Percentiles rank a stretch among this genome's conserved stretches.
Conservation (phyloP, 2,113 vertebrate species). For the Cochlearius cochlearius region DNA sequence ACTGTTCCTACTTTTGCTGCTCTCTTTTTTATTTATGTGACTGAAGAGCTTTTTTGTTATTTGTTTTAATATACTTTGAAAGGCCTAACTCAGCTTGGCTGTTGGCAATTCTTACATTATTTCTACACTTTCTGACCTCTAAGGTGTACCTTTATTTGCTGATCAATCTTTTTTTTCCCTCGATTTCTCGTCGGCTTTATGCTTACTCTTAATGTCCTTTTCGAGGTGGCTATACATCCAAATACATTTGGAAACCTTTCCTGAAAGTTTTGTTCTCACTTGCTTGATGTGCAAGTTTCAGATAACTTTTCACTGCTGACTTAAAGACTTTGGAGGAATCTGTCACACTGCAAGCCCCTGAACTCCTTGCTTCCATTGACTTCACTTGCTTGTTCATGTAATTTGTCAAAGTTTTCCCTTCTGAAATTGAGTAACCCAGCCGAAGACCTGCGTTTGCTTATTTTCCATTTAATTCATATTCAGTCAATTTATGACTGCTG, state of each 20-base stretch:
- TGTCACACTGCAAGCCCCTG: neutral
- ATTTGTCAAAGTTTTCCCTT: conserved; percentile 25
- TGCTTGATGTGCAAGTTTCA: conserved; percentile 55
- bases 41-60: conserved; percentile 29
- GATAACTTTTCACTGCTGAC: conserved; percentile 51
- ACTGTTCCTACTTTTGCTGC: neutral
- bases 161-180: conserved; percentile 49
- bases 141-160: conserved; percentile 49
- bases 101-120: conserved; percentile 55
- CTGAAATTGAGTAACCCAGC: neutral
- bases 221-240: conserved; percentile 35
- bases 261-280: conserved; percentile 42
- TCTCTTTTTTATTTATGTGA: conserved; percentile 30
- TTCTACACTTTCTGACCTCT: conserved; percentile 33
- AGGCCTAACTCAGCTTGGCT: conserved; percentile 50
- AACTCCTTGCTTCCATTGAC: conserved; percentile 23
- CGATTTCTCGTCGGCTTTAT: conserved; percentile 24
- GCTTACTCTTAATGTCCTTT: conserved; percentile 56
- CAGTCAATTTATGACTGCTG: neutral
- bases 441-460: neutral
- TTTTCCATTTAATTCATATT: neutral
- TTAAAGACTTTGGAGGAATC: conserved; percentile 42
- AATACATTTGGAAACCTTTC: conserved; percentile 50
- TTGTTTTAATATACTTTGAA: conserved; percentile 58
- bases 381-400: conserved; percentile 2